phyloP scores from a whole-genome alignment of 2,797 vertebrate species.

The Hippocampus kuda region DNA sequence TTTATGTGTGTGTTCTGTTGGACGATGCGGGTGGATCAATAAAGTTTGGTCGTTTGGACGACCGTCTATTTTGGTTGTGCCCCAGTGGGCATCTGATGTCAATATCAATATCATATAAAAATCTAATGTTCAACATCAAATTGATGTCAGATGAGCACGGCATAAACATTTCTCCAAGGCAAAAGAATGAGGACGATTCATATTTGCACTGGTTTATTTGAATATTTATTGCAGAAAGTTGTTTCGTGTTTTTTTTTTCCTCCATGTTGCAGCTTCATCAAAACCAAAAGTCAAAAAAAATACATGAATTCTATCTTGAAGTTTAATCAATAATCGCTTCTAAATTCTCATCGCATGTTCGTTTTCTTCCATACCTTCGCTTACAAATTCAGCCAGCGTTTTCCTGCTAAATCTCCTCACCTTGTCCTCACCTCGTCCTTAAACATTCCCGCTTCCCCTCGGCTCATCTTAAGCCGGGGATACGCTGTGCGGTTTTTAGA shows the following conservation, averaged over 20 bases:
- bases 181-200: background rate
- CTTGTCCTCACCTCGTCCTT: conserved; percentile 3
- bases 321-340: conserved; percentile 19
- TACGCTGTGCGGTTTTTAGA: background rate
- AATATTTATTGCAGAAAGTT: background rate
- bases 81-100: too few species aligned
- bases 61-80: conserved; percentile 24
- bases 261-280: background rate
- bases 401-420: background rate
- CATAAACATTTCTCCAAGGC: background rate
- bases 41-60: conserved; percentile 75
- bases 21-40: conserved; percentile 69
- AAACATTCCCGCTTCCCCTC: background rate
- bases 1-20: conserved; percentile 49
- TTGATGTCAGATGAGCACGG: too few species aligned
- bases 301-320: background rate
- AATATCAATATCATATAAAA: too few species aligned
- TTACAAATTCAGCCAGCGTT: conserved; percentile 26
- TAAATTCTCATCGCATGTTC: conserved; percentile 11
- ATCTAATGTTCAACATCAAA: too few species aligned
- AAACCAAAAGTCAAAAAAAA: background rate
- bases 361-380: conserved; percentile 14
- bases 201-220: background rate
- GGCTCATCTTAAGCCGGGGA: conserved; percentile 4
- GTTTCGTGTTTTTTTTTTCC: background rate